Evolutionary conservation across 2,888 invertebrate species (phyloP).

Genomic region (Scaptomyza polygonia): DNA sequence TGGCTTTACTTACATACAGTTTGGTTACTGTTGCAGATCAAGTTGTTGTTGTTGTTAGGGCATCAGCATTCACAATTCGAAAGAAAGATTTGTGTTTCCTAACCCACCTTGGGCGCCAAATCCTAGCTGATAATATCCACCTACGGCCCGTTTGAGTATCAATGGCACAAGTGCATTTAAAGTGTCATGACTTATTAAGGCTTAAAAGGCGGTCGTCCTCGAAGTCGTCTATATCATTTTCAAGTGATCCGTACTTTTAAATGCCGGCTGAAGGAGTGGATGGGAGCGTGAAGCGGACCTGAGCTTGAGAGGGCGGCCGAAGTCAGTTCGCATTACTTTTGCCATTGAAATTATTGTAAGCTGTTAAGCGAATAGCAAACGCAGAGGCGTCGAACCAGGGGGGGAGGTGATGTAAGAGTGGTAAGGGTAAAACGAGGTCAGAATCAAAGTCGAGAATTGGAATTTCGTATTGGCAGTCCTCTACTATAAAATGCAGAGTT

Average conservation of each 20-base stretch:
- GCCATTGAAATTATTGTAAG: slow-evolving; percentile 68
- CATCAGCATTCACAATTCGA: not conserved
- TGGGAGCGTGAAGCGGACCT: slow-evolving; percentile 2
- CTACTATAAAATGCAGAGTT: slow-evolving; percentile 55
- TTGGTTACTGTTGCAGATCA: not conserved
- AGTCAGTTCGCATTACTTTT: slow-evolving; percentile 29
- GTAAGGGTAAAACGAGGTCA: slow-evolving; percentile 39
- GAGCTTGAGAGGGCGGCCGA: not conserved
- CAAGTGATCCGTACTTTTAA: slow-evolving; percentile 12
- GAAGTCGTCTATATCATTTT: slow-evolving; percentile 23
- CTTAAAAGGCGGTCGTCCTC: slow-evolving; percentile 27
- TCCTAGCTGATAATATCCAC: no score
- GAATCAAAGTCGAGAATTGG: slow-evolving; percentile 28
- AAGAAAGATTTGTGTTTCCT: no score
- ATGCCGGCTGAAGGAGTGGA: slow-evolving; percentile 6
- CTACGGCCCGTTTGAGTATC: slow-evolving; percentile 20
- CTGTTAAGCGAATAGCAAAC: slow-evolving; percentile 51
- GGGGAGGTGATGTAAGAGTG: not conserved
- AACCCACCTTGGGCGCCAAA: no score
- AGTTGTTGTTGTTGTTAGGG: not conserved
- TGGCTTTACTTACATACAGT: slow-evolving; percentile 43
- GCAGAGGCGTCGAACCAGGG: not conserved
- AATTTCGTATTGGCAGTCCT: slow-evolving; percentile 11
- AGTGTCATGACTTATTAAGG: slow-evolving; percentile 50
- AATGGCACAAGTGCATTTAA: slow-evolving; percentile 38